Base-by-base conservation (phyloP, 2,888 invertebrate species). In the Drosophila prolongata region DNA sequence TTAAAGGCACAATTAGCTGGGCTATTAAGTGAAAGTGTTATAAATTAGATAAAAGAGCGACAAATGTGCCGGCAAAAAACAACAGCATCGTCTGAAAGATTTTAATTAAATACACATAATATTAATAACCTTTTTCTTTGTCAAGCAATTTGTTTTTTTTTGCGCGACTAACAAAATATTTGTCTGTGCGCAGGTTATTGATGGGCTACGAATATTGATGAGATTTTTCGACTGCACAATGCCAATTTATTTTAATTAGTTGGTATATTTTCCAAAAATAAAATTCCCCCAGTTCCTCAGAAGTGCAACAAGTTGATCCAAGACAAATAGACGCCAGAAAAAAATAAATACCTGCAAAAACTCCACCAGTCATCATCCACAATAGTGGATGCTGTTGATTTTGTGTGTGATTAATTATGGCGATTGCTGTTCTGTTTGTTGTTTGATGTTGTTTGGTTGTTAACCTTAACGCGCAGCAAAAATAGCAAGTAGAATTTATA, bases 401-500 rank as follows among this genome's bases (percentile, higher is more conserved):
- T 61, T 66, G 59, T 57, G 43, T 57, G 69, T 77, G 65, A 77
- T 77, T 74, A 77, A 74, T 77, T 77, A 72, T 74, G 62, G 77
- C 68, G 62, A 73, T 54, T 73, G 73, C 55, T 71, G 74, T 56
- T 69, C 64, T 56, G 66, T 49, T 56, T 56, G 43, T 67, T 72
- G 57, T 67, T 53, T 55, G 42, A 61, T 64, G 54, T 62, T 62
- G 74, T 70, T 76, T 80, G 86, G 76, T 75, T 78, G 89, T 88
- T 85, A 87, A 85, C 81, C 87, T 82, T 87, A 82, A 79, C 75
- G 47, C 50, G 49, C 55, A 58, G 62, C 62, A 65, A 82, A 83
- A 87, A 83, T 87, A 83, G 88, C 88, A 83, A 85, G 88, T 85
- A 83, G 88, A 83, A 83, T 83, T 83, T 78, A 68, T 65, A 78